Base-by-base conservation (phyloP, 2,113 vertebrate genomes). In the Lamprotornis superbus region DNA sequence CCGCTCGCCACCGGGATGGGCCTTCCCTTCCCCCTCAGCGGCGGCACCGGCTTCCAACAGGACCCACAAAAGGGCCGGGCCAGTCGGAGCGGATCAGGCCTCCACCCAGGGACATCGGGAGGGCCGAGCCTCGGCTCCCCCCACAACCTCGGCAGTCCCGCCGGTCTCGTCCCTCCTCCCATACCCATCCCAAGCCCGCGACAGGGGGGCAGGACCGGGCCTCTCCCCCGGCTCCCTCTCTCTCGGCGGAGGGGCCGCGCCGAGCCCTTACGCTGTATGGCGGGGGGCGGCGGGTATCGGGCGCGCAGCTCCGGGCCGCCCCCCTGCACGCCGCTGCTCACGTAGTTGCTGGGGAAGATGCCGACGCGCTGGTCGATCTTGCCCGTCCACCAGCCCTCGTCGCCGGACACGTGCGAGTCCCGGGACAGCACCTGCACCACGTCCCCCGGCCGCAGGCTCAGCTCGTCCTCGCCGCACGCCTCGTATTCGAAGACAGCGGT, bases 401-500 rank as follows among this genome's bases (percentile, higher is more conserved):
- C 99, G 35, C 99, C 99, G 11, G 99, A 99, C 92, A 99, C 99
- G 93, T 99, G 98, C 35, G 98, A 99, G 97, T 99, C 99, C 97
- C 98, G 98, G 96, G 99, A 99, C 95, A 99, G 97, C 93, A 99
- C 98, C 96, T 99, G 98, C 93, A 99, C 99, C 97, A 98, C 96
- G 96, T 99, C 99, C 33, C 99, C 99, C 82, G 98, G 98, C 44
- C 98, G 98, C 95, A 99, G 98, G 97, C 98, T 99, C 96, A 99
- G 98, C 98, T 99, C 99, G 97, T 99, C 99, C 79, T 99, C 99
- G 80, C 99, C 99, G 30, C 98, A 98, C 73, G 99, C 99, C 89
- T 99, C 99, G 97, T 99, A 99, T 98, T 99, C 99, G 98, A 99
- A 99, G 94, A 99, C 99, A 20, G 99, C 99, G 14, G 99, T 99